Evolutionary conservation across 2,888 invertebrate genomes (phyloP).

Genomic region (Campoletis raptor): DNA sequence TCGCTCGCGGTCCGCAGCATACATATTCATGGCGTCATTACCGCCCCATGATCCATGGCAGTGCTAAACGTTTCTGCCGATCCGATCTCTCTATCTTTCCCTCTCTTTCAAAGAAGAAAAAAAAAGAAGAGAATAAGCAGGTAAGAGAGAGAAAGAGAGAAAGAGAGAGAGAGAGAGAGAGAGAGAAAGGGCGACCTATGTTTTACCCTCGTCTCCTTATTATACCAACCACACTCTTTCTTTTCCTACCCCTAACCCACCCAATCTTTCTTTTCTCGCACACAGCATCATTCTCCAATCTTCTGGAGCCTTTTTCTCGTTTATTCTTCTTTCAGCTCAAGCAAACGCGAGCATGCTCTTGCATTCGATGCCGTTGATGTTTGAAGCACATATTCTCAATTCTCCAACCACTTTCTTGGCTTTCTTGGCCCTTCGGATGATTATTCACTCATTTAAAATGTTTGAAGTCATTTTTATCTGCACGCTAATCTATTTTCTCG

Average conservation of each 20-base stretch:
- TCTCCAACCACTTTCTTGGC: constrained; percentile 10
- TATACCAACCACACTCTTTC: constrained; percentile 62
- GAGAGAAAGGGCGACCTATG: constrained; percentile 24
- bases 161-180: constrained; percentile 6
- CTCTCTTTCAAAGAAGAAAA: constrained; percentile 16
- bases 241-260: constrained; percentile 59
- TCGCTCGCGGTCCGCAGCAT: constrained; percentile 73
- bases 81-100: constrained; percentile 57
- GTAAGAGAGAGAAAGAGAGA: constrained; percentile 11
- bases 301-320: constrained; percentile 54
- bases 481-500: not conserved
- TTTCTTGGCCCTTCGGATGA: not conserved
- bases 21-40: constrained; percentile 82
- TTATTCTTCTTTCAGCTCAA: constrained; percentile 1
- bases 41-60: constrained; percentile 80
- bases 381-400: not conserved
- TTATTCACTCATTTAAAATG: not conserved
- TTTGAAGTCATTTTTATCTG: not conserved
- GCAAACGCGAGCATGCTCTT: constrained; percentile 14
- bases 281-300: constrained; percentile 53
- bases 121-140: constrained; percentile 2
- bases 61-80: constrained; percentile 80
- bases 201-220: constrained; percentile 63
- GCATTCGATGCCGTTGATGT: constrained; percentile 25
- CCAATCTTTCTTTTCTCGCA: constrained; percentile 28